Percentiles rank a stretch among this genome's conserved stretches.
Conservation (phyloP, 2,888 invertebrate species). For the Megastigmus dorsalis region DNA sequence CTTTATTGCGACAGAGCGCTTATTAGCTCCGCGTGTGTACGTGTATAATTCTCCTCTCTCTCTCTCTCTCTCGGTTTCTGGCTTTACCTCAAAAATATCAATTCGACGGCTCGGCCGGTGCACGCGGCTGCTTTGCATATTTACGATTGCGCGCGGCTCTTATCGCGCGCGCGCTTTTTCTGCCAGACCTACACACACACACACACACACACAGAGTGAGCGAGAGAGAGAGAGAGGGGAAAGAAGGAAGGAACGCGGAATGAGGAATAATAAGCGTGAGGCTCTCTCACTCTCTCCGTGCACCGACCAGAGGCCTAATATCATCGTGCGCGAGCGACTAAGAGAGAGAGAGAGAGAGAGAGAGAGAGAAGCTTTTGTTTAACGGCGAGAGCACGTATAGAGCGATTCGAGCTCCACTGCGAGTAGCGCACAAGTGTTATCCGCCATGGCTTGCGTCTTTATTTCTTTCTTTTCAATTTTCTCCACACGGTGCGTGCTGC, state of each 20-base stretch:
- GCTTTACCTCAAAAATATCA: constrained; percentile 52
- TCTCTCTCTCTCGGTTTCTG: constrained; percentile 21
- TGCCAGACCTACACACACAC: constrained; percentile 47
- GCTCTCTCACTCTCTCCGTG: background rate
- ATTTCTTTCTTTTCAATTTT: constrained; percentile 43
- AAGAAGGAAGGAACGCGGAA: constrained; percentile 45
- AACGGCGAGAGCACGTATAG: constrained; percentile 45
- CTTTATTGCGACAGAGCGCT: constrained; percentile 27
- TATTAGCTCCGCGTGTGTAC: constrained; percentile 24
- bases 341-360: constrained; percentile 29
- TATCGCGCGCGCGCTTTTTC: constrained; percentile 47
- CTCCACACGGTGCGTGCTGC: too few relatives aligned
- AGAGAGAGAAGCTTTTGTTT: constrained; percentile 51
- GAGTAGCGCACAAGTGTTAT: constrained; percentile 8
- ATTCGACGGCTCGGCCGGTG: constrained; percentile 15
- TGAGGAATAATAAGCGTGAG: constrained; percentile 47
- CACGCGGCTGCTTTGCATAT: constrained; percentile 48
- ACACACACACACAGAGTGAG: too few relatives aligned
- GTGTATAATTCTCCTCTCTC: constrained; percentile 16
- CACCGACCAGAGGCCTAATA: too few relatives aligned
- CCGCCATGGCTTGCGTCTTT: constrained; percentile 1
- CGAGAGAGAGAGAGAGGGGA: background rate
- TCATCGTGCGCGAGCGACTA: constrained; percentile 46
- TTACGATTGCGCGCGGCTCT: constrained; percentile 51
- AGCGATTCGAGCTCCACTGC: background rate